These are phyloP conservation scores for Gila robusta DNA, from an alignment of 2,797 vertebrate genomes.

Conservation along the genomic window DNA sequence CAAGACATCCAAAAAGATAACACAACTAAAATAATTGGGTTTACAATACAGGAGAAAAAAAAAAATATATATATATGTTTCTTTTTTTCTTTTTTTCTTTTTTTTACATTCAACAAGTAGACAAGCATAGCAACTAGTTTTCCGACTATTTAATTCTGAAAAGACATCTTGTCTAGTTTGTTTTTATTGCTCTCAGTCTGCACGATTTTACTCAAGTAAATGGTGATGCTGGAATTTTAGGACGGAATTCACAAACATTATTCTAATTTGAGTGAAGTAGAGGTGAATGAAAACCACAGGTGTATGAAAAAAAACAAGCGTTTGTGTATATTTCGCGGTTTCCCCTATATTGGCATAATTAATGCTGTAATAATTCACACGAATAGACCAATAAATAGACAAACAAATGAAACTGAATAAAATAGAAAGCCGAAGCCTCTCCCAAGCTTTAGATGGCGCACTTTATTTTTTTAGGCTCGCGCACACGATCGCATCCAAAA, in stretches of 20 bases:
- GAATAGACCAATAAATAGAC: neutral
- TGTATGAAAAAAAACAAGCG: no score
- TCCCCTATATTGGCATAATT: no score
- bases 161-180: neutral
- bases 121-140: no score
- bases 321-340: neutral
- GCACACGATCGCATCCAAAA: slow-evolving; percentile 75
- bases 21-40: no score
- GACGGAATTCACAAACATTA: no score
- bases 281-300: neutral
- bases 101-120: no score
- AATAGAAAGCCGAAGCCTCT: neutral
- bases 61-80: no score
- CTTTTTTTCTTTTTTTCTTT: no score
- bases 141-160: no score
- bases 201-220: neutral
- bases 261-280: neutral
- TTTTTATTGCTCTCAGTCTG: neutral
- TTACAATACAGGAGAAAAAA: no score
- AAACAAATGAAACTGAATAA: neutral
- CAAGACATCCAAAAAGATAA: no score
- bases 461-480: neutral
- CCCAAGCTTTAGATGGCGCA: slow-evolving; percentile 43
- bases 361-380: neutral
- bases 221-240: neutral